Conservation (phyloP, 2,797 vertebrate species). For the Coendou prehensilis region DNA sequence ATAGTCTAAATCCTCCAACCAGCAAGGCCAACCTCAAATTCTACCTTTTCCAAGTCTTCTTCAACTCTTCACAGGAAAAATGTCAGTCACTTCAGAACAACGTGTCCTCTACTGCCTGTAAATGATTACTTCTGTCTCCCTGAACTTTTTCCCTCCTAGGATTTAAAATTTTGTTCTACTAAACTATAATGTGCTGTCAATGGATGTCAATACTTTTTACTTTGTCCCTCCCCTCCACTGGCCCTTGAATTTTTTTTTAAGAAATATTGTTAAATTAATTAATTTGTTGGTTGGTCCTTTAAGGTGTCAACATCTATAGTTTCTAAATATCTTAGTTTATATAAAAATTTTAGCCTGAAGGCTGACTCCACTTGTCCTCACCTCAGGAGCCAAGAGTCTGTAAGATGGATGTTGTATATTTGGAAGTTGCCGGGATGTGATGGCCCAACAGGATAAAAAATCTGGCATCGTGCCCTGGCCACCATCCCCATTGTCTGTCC, state of each 20-base stretch:
- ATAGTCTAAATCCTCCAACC: neutral
- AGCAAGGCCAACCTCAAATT: neutral
- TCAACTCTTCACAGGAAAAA: neutral
- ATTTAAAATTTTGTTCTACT: conserved; percentile 20
- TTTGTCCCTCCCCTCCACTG: neutral
- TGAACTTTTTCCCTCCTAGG: neutral
- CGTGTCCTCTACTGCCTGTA: neutral
- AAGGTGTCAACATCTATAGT: conserved; percentile 14
- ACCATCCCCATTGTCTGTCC: neutral
- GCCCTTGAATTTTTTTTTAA: conserved; percentile 10
- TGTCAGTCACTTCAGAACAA: neutral
- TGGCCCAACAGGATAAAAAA: neutral
- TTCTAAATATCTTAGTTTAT: conserved; percentile 32
- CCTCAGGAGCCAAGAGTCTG: neutral
- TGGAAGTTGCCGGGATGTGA: neutral
- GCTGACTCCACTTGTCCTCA: neutral
- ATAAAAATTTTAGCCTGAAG: neutral
- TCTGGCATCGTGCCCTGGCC: neutral
- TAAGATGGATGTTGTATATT: neutral
- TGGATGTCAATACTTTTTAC: neutral
- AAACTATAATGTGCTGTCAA: neutral
- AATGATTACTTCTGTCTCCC: conserved; percentile 28
- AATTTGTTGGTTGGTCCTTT: neutral
- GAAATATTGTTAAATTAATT: conserved; percentile 11
- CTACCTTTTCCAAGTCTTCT: neutral